These are phyloP conservation scores for Brevimyrus niger DNA, from an alignment of 2,113 vertebrate genomes.

Conservation along the genomic window DNA sequence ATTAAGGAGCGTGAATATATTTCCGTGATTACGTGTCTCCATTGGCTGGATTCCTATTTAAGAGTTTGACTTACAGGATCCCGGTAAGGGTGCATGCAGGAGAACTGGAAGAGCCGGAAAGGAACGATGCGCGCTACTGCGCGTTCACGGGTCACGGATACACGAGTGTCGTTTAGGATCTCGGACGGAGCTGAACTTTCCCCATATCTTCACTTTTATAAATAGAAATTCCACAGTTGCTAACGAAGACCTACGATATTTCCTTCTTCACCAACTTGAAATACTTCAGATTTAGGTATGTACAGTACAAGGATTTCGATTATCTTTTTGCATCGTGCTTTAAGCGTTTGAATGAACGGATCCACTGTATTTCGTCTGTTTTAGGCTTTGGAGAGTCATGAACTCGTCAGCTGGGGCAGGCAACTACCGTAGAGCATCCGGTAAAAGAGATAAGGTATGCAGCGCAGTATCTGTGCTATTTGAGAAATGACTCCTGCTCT, in stretches of 20 bases:
- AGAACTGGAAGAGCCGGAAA: not conserved
- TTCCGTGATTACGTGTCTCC: not conserved
- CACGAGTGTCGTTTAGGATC: not conserved
- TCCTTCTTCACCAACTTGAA: not conserved
- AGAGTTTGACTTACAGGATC: not conserved
- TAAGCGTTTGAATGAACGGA: not conserved
- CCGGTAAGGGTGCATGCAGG: not conserved
- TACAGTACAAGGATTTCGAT: not conserved
- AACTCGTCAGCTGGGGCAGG: conserved; percentile 61
- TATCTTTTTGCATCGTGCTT: not conserved
- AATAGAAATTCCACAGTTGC: not conserved
- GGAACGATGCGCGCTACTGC: not conserved
- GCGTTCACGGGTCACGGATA: not conserved
- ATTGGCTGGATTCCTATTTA: not conserved
- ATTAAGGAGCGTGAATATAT: not conserved
- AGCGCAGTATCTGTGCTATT: not conserved
- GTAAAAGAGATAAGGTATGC: conserved; percentile 51
- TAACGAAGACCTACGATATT: not conserved
- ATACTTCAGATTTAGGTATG: not conserved
- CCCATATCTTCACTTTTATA: not conserved
- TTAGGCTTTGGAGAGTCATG: conserved; percentile 41
- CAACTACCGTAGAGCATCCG: conserved; percentile 54
- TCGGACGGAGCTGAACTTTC: not conserved
- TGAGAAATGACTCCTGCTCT: not conserved
- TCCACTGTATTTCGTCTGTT: not conserved